Evolutionary conservation across 2,797 vertebrate species (phyloP).

Genomic region (Tapirus indicus): DNA sequence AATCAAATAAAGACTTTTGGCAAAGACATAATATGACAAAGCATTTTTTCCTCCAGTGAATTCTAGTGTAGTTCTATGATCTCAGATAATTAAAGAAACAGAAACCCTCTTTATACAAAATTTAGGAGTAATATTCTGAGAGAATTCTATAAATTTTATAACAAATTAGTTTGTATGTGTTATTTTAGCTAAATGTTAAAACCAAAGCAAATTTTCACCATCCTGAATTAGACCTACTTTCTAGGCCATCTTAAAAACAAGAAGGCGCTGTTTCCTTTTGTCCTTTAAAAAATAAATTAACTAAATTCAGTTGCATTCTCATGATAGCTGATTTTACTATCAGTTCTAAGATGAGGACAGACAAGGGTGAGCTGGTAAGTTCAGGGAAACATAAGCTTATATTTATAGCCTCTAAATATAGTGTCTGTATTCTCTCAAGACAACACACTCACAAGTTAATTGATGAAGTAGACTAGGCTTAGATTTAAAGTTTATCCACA

Average conservation of each 20-base stretch:
- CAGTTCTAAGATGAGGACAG: neutral
- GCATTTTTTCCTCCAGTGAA: neutral
- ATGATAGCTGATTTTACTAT: neutral
- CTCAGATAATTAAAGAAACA: slow-evolving; percentile 8
- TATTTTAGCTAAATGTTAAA: slow-evolving; percentile 16
- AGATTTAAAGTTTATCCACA: neutral
- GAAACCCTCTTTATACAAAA: neutral
- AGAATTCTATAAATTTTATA: neutral
- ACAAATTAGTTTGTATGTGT: neutral
- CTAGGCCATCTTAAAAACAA: neutral
- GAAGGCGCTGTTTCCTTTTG: neutral
- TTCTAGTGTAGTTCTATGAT: neutral
- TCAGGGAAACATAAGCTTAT: neutral
- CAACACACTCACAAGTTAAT: neutral
- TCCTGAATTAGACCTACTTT: neutral
- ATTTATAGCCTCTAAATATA: neutral
- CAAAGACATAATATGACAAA: neutral
- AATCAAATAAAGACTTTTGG: neutral
- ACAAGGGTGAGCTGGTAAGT: neutral
- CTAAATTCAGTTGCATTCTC: neutral
- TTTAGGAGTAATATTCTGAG: neutral
- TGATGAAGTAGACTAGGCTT: neutral
- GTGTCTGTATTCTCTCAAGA: neutral
- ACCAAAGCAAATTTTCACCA: neutral
- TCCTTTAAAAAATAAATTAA: neutral